Conservation (phyloP, 1,140 invertebrate genomes). For the Grapholita molesta region DNA sequence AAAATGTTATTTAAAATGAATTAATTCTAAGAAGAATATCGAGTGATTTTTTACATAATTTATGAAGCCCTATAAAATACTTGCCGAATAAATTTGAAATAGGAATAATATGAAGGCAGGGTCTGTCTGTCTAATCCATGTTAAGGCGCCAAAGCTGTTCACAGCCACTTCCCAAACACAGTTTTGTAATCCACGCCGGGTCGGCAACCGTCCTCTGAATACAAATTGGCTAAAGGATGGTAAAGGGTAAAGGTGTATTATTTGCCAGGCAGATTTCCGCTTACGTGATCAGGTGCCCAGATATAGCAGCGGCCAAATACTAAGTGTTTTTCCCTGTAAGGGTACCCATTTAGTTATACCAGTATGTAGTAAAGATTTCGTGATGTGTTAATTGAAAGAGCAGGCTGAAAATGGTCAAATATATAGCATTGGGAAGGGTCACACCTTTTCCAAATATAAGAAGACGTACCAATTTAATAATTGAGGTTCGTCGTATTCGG, state of each 20-base stretch:
- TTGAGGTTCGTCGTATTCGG: not conserved
- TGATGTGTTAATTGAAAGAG: conserved; percentile 29
- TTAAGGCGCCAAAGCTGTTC: conserved; percentile 42
- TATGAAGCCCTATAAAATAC: conserved; percentile 18
- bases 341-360: conserved; percentile 7
- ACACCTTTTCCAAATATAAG: not conserved
- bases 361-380: conserved; percentile 17
- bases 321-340: conserved; percentile 45
- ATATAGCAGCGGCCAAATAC: conserved; percentile 30
- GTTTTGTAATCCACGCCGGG: conserved; percentile 45
- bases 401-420: conserved; percentile 18
- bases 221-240: conserved; percentile 42
- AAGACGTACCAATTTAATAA: conserved; percentile 3
- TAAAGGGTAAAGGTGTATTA: conserved; percentile 48
- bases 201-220: conserved; percentile 30
- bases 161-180: conserved; percentile 38
- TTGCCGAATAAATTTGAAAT: conserved; percentile 18
- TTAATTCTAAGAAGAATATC: too few relatives aligned
- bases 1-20: too few relatives aligned
- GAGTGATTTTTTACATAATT: too few relatives aligned
- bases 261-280: conserved; percentile 49
- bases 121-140: conserved; percentile 28
- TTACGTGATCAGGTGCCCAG: conserved; percentile 42
- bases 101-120: conserved; percentile 21
- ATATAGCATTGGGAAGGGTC: not conserved